Evolutionary conservation across 2,113 vertebrate species (phyloP), one percentile per base, ranked within the genome.

Genomic region (Martes martes): DNA sequence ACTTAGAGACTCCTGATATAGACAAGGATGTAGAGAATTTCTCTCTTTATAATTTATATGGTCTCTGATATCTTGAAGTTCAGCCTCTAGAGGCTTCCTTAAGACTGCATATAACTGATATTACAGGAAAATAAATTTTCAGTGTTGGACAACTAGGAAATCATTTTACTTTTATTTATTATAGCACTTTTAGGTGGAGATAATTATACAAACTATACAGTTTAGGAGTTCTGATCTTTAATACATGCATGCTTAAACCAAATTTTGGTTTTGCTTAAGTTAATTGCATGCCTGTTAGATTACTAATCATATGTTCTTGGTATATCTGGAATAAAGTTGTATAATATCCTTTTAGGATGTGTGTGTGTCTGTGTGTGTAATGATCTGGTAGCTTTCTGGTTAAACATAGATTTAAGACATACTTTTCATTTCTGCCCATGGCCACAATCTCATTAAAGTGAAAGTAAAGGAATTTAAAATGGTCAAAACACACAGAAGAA

Each of bases 251-350:
- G 33, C 10, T 74, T 88, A 50, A 15, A 26, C 0, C 14, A 95
- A 63, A 91, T 69, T 91, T 93, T 89, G 31, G 9, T 69, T 89
- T 91, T 50, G 1, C 19, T 94, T 94, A 94, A 92, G 86, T 91
- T 76, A 92, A 69, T 2, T 18, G 4, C 15, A 47, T 15, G 3
- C 11, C 39, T 67, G 55, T 91, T 82, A 45, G 4, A 90, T 95
- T 65, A 83, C 33, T 47, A 91, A 96, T 59, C 50, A 84, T 63
- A 89, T 81, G 7, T 76, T 80, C 11, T 89, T 81, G 31, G 39
- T 42, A 24, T 80, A 87, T 55, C 7, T 96, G 28, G 18, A 67
- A 83, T 55, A 73, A 81, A 28, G 42, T 74, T 88, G 18, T 11
- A 45, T 36, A 65, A 89, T 1, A 42, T 47, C 24, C 23, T 78